These are phyloP conservation scores for Popillia japonica DNA, from an alignment of 1,140 invertebrate species.

Conservation along the genomic window DNA sequence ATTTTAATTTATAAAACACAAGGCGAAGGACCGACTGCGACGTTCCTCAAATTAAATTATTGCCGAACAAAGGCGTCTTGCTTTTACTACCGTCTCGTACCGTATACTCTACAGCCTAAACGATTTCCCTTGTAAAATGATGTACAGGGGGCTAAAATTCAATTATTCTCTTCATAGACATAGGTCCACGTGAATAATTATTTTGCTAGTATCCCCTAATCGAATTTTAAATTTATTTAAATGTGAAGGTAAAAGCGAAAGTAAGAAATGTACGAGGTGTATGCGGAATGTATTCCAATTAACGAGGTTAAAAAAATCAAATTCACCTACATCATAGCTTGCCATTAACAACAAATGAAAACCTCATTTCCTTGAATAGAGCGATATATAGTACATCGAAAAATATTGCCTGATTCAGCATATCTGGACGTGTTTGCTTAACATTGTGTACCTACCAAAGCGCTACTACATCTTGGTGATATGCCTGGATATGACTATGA, in stretches of 20 bases:
- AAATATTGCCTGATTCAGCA: too few species aligned
- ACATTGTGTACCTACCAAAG: too few species aligned
- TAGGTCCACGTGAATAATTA: not conserved
- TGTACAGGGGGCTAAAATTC: not conserved
- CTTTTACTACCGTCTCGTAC: not conserved
- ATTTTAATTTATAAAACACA: conserved; percentile 24
- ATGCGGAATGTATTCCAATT: too few species aligned
- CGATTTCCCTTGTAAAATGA: conserved; percentile 14
- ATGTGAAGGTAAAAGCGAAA: not conserved
- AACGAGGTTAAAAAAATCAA: too few species aligned
- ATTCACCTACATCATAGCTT: too few species aligned
- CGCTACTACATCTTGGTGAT: too few species aligned
- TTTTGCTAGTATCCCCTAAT: not conserved
- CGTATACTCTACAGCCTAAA: not conserved
- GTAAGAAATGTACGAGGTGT: too few species aligned
- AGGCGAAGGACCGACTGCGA: not conserved
- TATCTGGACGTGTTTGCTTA: too few species aligned
- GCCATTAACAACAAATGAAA: too few species aligned
- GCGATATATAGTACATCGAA: too few species aligned
- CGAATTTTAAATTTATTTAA: not conserved
- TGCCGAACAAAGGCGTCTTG: conserved; percentile 20
- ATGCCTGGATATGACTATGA: too few species aligned
- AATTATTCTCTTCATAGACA: conserved; percentile 3
- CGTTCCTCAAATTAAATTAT: conserved; percentile 27
- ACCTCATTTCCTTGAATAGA: too few species aligned